Percentiles rank a stretch among this genome's conserved stretches.
Conservation (phyloP, 35 echinoderm and acorn worm species). For the Apostichopus californicus region DNA sequence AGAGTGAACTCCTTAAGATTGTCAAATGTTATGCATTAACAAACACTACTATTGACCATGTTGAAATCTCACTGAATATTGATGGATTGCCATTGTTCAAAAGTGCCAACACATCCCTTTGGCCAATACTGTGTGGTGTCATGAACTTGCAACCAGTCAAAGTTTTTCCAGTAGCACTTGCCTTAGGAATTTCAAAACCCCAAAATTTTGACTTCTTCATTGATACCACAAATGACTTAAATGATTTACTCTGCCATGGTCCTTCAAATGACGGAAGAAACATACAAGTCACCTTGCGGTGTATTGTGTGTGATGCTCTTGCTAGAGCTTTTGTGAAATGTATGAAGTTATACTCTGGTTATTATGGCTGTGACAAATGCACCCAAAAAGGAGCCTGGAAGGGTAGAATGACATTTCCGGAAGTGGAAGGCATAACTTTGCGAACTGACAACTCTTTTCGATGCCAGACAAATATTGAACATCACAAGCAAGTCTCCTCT, state of each 20-base stretch:
- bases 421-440: conserved; percentile 36
- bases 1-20: conserved; percentile 43
- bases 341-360: conserved; percentile 59
- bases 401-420: conserved; percentile 83
- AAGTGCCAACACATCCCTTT: conserved; percentile 40
- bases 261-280: conserved; percentile 41
- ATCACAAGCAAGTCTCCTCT: conserved; percentile 28
- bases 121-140: conserved; percentile 59
- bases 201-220: conserved; percentile 61
- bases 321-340: no score
- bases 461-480: conserved; percentile 45
- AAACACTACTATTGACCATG: background rate
- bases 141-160: conserved; percentile 57
- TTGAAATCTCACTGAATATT: conserved; percentile 50
- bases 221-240: conserved; percentile 62
- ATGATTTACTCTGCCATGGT: conserved; percentile 33
- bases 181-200: conserved; percentile 67
- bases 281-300: no score
- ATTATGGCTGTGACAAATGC: conserved; percentile 75
- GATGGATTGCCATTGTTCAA: conserved; percentile 68
- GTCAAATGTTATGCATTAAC: conserved; percentile 41
- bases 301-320: no score
- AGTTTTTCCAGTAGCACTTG: conserved; percentile 70
- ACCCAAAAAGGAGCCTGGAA: conserved; percentile 61
- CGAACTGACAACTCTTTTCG: conserved; percentile 69